Base-by-base conservation (phyloP, 2,797 vertebrate genomes). In the Notolepis coatsorum region DNA sequence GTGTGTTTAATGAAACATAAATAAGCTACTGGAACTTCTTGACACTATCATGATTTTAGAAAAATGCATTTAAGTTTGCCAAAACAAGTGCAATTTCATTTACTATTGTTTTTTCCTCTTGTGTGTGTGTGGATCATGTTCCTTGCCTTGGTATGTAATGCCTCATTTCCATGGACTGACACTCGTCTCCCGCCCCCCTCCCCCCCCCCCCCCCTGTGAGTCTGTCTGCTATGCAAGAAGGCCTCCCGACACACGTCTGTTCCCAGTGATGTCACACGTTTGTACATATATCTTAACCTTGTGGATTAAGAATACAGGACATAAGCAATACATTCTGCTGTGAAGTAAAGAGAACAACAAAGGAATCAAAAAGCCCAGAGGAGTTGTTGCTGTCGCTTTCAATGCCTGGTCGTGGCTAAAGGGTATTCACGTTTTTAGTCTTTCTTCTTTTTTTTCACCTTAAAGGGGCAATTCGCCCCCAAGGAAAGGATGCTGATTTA, bases 21-120 rank as follows among this genome's bases (percentile, higher is more conserved):
- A 88, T 89, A 89, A 88, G 89, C 87, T 89, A 89, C 75, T 75
- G 72, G 78, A 87, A 83, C 64, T 58, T 61, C 66, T 46, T 24
- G 50, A 61, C 38, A 55, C 39, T 61, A 23, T 68, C 75, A 77
- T n/a, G 51, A 68, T 64, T 66, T 47, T 49, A 69, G 53, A 70
- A 65, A n/a, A 48, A 84, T 56, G 15, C 47, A 48, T 49, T n/a
- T 61, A 74, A 43, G 49, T 84, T 87, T 84, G 63, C 75, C 78
- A 27, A 73, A 73, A 83, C 33, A 53, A 80, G 67, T 81, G 79
- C 77, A 83, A 74, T 79, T n/a, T 80, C 58, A 71, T 10, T 45
- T 60, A 66, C 31, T 61, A 20, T 35, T 51, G 7, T 42, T 42
- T 69, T 70, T 68, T 9, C 24, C 48, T 58, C 21, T 69, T 38